Percentiles rank a stretch among this genome's conserved stretches.
Conservation (phyloP, 2,113 vertebrate genomes). For the Desmodus rotundus region DNA sequence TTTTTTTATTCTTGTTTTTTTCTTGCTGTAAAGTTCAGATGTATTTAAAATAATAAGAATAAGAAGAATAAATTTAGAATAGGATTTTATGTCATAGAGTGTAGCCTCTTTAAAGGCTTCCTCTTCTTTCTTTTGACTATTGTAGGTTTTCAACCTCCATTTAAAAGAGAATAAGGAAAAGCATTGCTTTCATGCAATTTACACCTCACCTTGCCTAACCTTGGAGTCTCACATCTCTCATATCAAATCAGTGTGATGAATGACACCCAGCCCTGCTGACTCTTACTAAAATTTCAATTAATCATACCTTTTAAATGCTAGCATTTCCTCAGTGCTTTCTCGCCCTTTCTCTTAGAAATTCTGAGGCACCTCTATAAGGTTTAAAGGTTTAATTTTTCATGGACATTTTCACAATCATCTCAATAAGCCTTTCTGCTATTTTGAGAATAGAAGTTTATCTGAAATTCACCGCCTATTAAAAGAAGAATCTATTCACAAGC, state of each 20-base stretch:
- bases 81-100: not conserved
- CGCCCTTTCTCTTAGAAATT: conserved; percentile 16
- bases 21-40: not conserved
- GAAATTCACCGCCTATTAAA: conserved; percentile 21
- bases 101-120: not conserved
- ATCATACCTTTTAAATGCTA: conserved; percentile 51
- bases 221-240: conserved; percentile 55
- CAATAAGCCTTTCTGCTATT: not conserved
- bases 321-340: conserved; percentile 9
- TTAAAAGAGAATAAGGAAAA: conserved; percentile 49
- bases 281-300: conserved; percentile 68
- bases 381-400: conserved; percentile 48
- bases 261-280: conserved; percentile 49
- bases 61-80: not conserved
- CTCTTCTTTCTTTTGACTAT: conserved; percentile 14
- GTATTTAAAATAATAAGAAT: not conserved
- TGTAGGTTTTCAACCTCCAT: conserved; percentile 16
- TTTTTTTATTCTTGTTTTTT: not conserved
- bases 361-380: not conserved
- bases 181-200: conserved; percentile 36
- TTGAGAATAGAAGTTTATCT: not conserved
- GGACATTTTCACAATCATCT: conserved; percentile 40
- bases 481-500: conserved; percentile 40
- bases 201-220: conserved; percentile 64
- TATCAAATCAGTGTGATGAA: conserved; percentile 64